These are phyloP conservation scores for Anguilla obscura DNA, from an alignment of 2,797 vertebrate species.

Conservation along the genomic window DNA sequence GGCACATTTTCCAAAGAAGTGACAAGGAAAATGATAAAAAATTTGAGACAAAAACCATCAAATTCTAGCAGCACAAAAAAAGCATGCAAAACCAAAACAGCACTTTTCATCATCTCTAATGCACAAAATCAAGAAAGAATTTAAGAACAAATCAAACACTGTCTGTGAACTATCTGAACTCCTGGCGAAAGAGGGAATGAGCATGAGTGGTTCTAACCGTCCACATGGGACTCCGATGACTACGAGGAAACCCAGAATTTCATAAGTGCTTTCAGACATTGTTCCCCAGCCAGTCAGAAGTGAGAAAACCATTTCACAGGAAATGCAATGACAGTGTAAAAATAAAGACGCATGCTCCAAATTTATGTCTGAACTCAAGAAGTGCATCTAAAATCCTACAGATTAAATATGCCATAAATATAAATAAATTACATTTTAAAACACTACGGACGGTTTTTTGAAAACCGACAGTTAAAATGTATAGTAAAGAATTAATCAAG, in stretches of 20 bases:
- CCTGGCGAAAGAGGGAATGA: slow-evolving; percentile 65
- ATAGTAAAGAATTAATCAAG: slow-evolving; percentile 48
- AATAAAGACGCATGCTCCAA: slow-evolving; percentile 7
- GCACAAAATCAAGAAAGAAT: slow-evolving; percentile 71
- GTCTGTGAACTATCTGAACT: slow-evolving; percentile 61
- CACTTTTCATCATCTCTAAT: slow-evolving; percentile 82
- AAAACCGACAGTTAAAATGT: slow-evolving; percentile 44
- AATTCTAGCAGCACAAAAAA: slow-evolving; percentile 89
- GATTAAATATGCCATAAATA: slow-evolving; percentile 15
- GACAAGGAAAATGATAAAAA: slow-evolving; percentile 45
- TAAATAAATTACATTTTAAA: slow-evolving; percentile 29
- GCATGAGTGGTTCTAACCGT: slow-evolving; percentile 1
- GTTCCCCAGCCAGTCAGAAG: not conserved
- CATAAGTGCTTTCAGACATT: not conserved
- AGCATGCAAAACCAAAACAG: slow-evolving; percentile 93
- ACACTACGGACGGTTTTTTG: slow-evolving; percentile 46
- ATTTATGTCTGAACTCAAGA: slow-evolving; percentile 14
- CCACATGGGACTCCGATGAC: not conserved
- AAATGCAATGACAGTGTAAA: slow-evolving; percentile 20
- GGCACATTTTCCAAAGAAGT: slow-evolving; percentile 68
- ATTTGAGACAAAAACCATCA: slow-evolving; percentile 44
- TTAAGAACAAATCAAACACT: slow-evolving; percentile 49
- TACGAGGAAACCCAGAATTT: slow-evolving; percentile 16
- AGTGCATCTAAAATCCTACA: slow-evolving; percentile 19
- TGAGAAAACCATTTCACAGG: slow-evolving; percentile 11